These are phyloP conservation scores for Danionella dracula DNA, from an alignment of 2,797 vertebrate species.

Conservation along the genomic window DNA sequence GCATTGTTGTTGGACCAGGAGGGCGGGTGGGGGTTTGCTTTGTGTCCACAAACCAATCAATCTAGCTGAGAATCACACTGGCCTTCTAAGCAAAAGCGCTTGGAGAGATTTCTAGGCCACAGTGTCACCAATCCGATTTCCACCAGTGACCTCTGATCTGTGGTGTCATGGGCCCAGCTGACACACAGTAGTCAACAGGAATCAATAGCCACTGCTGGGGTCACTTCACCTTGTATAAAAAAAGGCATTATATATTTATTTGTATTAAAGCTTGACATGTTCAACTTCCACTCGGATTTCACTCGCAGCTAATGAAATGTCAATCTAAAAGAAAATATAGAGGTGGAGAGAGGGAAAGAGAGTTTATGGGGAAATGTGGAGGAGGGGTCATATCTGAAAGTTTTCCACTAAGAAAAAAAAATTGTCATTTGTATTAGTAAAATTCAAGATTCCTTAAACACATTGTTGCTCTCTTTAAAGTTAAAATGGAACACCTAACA, in stretches of 20 bases:
- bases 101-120: conserved; percentile 49
- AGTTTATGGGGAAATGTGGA: background rate
- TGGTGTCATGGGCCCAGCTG: conserved; percentile 71
- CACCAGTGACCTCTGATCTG: conserved; percentile 79
- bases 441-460: too few relatives aligned
- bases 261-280: conserved; percentile 75
- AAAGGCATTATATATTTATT: conserved; percentile 57
- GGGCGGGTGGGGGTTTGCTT: conserved; percentile 28
- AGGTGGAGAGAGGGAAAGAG: background rate
- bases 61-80: conserved; percentile 61
- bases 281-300: conserved; percentile 81
- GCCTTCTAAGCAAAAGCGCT: conserved; percentile 60
- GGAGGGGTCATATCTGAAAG: background rate
- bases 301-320: conserved; percentile 41
- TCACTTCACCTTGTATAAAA: conserved; percentile 76
- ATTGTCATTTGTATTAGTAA: too few relatives aligned
- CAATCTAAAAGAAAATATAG: conserved; percentile 29
- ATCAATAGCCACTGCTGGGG: conserved; percentile 79
- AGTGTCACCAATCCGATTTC: conserved; percentile 65
- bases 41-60: conserved; percentile 58
- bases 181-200: conserved; percentile 73
- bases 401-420: background rate
- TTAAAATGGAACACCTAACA: too few relatives aligned
- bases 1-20: conserved; percentile 57
- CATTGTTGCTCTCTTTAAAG: too few relatives aligned